Evolutionary conservation across 2,888 invertebrate genomes (phyloP).

Genomic region (Mythimna albipuncta): DNA sequence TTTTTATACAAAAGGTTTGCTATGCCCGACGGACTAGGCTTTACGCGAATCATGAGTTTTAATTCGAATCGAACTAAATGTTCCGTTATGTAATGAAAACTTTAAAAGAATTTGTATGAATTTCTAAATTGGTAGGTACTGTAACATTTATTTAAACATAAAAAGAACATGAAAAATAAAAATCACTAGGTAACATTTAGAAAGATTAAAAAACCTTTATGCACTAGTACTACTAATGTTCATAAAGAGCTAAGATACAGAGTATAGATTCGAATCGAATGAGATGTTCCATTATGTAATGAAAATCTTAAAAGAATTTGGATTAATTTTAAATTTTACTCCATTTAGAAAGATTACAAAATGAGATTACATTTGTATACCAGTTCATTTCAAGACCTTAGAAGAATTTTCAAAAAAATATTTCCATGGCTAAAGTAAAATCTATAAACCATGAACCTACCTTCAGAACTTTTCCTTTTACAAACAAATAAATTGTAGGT

Average conservation of each 20-base stretch:
- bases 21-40: conserved; percentile 43
- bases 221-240: neutral
- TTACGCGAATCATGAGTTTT: conserved; percentile 30
- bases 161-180: no score
- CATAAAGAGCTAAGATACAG: no score
- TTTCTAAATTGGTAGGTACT: neutral
- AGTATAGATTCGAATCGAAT: no score
- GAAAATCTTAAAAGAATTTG: no score
- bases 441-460: neutral
- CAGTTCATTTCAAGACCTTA: no score
- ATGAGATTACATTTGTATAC: no score
- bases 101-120: neutral
- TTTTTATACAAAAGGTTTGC: conserved; percentile 45
- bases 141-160: no score
- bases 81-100: conserved; percentile 12
- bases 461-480: conserved; percentile 18
- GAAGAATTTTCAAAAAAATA: neutral
- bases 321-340: no score
- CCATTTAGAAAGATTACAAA: no score
- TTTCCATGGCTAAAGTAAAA: neutral
- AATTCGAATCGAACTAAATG: neutral
- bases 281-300: no score
- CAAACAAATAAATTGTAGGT: neutral
- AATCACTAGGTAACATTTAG: neutral
- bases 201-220: neutral